Conservation (phyloP, 2,888 invertebrate species). For the Leucania comma region DNA sequence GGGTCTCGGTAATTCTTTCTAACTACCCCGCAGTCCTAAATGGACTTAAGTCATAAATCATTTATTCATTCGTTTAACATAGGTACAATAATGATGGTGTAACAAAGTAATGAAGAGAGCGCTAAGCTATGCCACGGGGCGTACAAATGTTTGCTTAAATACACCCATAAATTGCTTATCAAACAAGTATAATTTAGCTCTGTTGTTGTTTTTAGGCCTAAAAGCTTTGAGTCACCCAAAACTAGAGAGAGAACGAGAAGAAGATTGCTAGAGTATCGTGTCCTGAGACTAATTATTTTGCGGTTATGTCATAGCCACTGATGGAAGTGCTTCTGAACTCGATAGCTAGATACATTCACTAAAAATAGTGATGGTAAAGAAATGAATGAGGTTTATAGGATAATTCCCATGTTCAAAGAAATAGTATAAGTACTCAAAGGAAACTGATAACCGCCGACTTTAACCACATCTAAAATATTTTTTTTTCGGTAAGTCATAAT, state of each 20-base stretch:
- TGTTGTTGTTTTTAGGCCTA: not conserved
- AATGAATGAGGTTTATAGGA: not conserved
- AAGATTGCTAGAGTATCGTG: not conserved
- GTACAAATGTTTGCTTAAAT: not conserved
- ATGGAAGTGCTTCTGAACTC: not conserved
- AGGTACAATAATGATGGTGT: too few species aligned
- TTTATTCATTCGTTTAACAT: too few species aligned
- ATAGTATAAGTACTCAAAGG: too few species aligned
- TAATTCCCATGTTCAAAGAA: not conserved
- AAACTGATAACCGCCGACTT: not conserved
- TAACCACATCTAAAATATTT: not conserved
- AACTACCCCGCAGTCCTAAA: too few species aligned
- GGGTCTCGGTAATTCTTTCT: too few species aligned
- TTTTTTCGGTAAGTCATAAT: too few species aligned
- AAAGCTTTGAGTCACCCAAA: not conserved
- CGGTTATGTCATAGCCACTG: not conserved
- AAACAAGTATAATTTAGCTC: not conserved
- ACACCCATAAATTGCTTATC: not conserved
- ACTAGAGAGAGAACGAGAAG: not conserved
- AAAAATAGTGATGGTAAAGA: not conserved
- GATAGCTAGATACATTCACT: not conserved
- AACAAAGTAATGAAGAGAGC: too few species aligned
- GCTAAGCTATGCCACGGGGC: too few species aligned
- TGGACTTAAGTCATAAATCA: too few species aligned
- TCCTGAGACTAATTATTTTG: not conserved